A percentile compares a stretch with the other conserved stretches of the same genome.
Conservation (phyloP, 2,113 vertebrate species). For the Syrmaticus mikado region DNA sequence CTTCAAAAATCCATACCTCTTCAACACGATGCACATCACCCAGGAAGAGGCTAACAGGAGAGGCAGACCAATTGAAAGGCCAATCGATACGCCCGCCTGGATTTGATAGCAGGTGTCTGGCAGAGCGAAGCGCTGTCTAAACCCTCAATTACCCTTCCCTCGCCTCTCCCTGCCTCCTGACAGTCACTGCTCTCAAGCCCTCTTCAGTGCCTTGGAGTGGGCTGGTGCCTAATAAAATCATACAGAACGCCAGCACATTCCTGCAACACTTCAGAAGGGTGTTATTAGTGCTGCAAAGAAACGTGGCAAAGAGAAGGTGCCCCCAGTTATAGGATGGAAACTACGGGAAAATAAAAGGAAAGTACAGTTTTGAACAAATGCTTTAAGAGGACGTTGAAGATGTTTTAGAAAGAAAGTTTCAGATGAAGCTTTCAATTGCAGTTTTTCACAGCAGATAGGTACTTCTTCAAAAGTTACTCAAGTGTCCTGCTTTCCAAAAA, state of each 20-base stretch:
- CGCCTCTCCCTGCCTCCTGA: neutral
- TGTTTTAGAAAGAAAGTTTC: neutral
- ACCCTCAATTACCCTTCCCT: conserved; percentile 56
- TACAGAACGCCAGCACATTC: conserved; percentile 46
- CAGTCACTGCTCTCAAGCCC: neutral
- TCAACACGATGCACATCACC: neutral
- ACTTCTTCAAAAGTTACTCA: neutral
- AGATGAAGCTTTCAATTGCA: neutral
- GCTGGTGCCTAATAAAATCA: conserved; percentile 26
- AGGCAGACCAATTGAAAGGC: conserved; percentile 53
- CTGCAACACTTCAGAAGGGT: conserved; percentile 21
- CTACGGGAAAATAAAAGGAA: neutral
- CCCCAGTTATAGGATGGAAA: neutral
- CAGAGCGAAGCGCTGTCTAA: neutral
- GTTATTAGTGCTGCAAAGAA: neutral
- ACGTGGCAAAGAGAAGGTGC: neutral
- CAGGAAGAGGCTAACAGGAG: conserved; percentile 47
- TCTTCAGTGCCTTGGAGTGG: neutral
- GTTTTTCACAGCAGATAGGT: neutral
- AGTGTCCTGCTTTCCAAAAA: neutral
- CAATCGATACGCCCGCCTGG: conserved; percentile 38
- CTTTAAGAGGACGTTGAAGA: neutral
- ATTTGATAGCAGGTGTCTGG: neutral
- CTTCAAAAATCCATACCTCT: conserved; percentile 45
- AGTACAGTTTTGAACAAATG: neutral